phyloP scores from a whole-genome alignment of 53 echinoderm and acorn worm genomes.

The Astropecten irregularis region DNA sequence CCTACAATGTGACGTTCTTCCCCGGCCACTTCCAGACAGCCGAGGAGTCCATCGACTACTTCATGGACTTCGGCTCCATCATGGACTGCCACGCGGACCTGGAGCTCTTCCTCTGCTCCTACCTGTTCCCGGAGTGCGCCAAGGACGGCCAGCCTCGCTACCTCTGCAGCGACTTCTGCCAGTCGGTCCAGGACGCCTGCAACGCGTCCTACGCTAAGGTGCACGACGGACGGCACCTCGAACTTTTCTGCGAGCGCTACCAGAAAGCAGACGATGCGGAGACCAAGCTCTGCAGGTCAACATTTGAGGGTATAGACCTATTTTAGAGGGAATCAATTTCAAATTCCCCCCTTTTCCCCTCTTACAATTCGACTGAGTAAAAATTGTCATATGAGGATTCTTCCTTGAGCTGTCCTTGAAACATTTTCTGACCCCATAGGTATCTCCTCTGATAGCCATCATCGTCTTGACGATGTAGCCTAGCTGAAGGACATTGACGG shows the following conservation, averaged over 20 bases:
- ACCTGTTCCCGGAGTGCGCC: constrained; percentile 62
- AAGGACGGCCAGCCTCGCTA: constrained; percentile 40
- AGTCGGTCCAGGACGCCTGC: constrained; percentile 2
- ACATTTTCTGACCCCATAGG: no score
- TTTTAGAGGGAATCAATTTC: not conserved
- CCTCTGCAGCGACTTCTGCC: constrained; percentile 47
- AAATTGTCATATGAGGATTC: no score
- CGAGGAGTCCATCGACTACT: constrained; percentile 46
- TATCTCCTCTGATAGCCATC: no score
- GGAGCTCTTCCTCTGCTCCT: constrained; percentile 49
- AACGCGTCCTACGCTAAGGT: not conserved
- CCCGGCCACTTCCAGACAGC: constrained; percentile 19
- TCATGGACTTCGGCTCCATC: constrained; percentile 13
- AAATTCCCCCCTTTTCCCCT: not conserved
- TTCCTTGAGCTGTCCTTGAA: no score
- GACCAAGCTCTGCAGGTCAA: constrained; percentile 18
- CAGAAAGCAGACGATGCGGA: not conserved
- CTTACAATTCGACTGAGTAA: no score
- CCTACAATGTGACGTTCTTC: constrained; percentile 31
- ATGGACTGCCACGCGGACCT: constrained; percentile 30
- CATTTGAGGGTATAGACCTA: constrained; percentile 26
- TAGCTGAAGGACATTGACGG: no score
- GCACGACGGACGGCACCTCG: not conserved
- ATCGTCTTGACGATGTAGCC: no score
- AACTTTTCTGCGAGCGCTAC: constrained; percentile 37